Evolutionary conservation across 2,888 invertebrate species (phyloP), one percentile per base, ranked within the genome.

Genomic region (Cephus pygmeus): DNA sequence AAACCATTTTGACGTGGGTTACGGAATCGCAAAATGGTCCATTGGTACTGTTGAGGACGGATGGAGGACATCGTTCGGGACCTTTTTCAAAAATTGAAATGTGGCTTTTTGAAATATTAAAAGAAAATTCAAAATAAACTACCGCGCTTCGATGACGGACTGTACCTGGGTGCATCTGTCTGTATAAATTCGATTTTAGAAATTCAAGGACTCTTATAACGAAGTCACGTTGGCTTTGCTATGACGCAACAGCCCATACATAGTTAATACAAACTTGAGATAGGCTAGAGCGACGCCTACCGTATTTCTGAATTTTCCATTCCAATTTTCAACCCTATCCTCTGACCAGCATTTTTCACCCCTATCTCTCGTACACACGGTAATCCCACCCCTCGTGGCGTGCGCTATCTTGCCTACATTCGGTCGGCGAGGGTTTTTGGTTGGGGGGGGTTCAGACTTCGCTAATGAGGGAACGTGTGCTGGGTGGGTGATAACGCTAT

Each of bases 401-500:
- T 75, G 81, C 81, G 76, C 69, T 79, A 81, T 81, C 79, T 78
- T 35, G 1, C 56, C 71, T 34, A 36, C 73, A 75, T 35, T 34
- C n/a, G 31, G 36, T 35, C 33, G 71, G 56, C 40, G 15, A 40
- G 40, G 40, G 40, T 40, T 40, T 40, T 40, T 15, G 23, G 4
- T 12, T 12, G 3, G 4, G 69, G 31, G 3, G 79, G 81, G 79
- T 77, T 79, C 81, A 79, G 77, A 77, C 81, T 76, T 73, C 81
- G 81, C 86, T 87, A 87, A 88, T 87, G 88, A 88, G 87, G 83
- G 84, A 85, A 87, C 85, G 88, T 85, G 83, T 86, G 87, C 84
- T 84, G 80, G 83, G 81, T 79, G 81, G 83, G 85, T 83, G 87
- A 87, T 87, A 87, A 88, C 86, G 83, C 83, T 84, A 82, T 85